Percentiles rank a stretch among this genome's conserved stretches.
Evolutionary conservation across 2,113 vertebrate genomes (phyloP).

Genomic region (Stercorarius parasiticus): DNA sequence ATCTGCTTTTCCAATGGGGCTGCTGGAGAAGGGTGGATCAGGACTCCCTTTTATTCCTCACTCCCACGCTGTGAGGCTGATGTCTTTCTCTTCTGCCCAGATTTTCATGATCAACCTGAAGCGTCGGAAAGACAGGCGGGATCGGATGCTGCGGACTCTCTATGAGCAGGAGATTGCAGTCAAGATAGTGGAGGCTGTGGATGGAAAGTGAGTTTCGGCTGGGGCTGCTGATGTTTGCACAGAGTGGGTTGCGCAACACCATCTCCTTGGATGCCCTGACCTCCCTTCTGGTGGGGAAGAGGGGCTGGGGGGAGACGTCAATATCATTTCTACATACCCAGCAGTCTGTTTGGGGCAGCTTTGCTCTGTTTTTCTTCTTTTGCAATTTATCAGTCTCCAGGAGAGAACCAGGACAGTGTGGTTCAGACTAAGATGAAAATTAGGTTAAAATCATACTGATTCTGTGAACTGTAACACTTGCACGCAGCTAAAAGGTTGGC

Average conservation of each 20-base stretch:
- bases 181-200: slow-evolving; percentile 88
- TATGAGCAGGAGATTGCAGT: slow-evolving; percentile 82
- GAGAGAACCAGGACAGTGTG: neutral
- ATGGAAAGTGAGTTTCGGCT: slow-evolving; percentile 88
- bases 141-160: slow-evolving; percentile 88
- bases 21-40: neutral
- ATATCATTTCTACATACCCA: neutral
- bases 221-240: neutral
- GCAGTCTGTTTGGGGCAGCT: neutral
- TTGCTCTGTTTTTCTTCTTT: neutral
- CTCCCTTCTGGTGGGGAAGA: neutral
- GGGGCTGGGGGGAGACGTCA: neutral
- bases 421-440: neutral
- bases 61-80: neutral
- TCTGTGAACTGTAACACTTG: neutral
- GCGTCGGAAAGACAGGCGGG: slow-evolving; percentile 87
- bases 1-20: neutral
- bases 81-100: slow-evolving; percentile 59
- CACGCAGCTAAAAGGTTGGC: neutral
- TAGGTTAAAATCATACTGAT: neutral
- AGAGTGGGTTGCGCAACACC: neutral
- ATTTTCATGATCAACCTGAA: slow-evolving; percentile 95
- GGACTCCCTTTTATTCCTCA: neutral
- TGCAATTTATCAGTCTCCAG: neutral
- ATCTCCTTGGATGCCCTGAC: neutral